Evolutionary conservation across 2,888 invertebrate species (phyloP), one percentile per base, ranked within the genome.

Genomic region (Yponomeuta sedellus): DNA sequence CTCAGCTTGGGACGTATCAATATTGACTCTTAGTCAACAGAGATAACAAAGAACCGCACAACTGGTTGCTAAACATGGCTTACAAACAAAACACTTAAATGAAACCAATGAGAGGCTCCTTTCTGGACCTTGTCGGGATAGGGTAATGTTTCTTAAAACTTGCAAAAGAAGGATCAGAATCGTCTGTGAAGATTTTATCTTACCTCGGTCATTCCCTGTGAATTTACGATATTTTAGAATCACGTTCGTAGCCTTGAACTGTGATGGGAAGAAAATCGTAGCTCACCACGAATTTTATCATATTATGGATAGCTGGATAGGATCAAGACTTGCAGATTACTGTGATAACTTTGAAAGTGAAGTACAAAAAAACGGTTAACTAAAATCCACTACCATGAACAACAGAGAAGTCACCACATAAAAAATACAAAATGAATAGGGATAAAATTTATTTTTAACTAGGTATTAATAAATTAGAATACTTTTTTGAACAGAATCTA

Each of bases 201-300:
- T 70, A 70, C 71, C 75, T 83, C 88, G 89, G 77, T 79, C 75
- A 79, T 83, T 80, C 77, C 79, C 83, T 86, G 87, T 83, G 82
- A 78, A 86, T 88, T 87, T 86, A 87, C 83, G 83, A 86, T 86
- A 86, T 85, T 87, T 85, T 78, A 76, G 83, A 84, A 86, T 86
- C 86, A 88, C 85, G 87, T 84, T 81, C 75, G 74, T 83, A 85
- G 85, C 87, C 87, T 86, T 89, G 86, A 88, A 85, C 84, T 80
- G 78, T 52, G 74, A 39, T 78, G 83, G 77, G 80, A 80, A 83
- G 81, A 80, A 86, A 83, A 83, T 85, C 81, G 80, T 85, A 85
- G 82, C 75, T 81, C 75, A 71, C 71, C 71, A 72, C 71, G 73
- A 77, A 64, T 44, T 58, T 56, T 59, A 64, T 65, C 19, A 4